These are phyloP conservation scores for Halocynthia roretzi DNA, from an alignment of 23 tunicate genomes.

Conservation along the genomic window DNA sequence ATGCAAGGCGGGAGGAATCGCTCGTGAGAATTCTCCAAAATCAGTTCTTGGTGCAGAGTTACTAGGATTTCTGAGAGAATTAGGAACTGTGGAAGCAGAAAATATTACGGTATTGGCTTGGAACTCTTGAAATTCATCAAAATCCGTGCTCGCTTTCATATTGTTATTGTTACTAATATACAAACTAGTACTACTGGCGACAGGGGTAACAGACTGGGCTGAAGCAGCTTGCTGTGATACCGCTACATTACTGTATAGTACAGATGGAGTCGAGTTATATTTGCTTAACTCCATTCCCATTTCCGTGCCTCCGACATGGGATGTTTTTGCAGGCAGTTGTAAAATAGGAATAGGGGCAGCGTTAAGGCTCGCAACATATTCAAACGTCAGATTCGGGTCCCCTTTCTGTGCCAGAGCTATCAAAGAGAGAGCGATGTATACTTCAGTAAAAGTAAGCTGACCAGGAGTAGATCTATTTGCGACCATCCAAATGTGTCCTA, in stretches of 20 bases:
- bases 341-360: slow-evolving; percentile 10
- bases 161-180: neutral
- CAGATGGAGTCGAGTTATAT: neutral
- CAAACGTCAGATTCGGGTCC: slow-evolving; percentile 19
- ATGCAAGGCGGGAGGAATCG: neutral
- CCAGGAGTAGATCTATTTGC: slow-evolving; percentile 69
- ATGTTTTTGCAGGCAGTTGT: neutral
- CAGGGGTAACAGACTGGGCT: neutral
- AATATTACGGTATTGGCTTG: neutral
- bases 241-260: neutral
- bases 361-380: slow-evolving; percentile 13
- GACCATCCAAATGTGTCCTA: slow-evolving; percentile 67
- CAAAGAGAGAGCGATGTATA: slow-evolving; percentile 51
- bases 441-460: slow-evolving; percentile 48
- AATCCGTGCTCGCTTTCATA: no score
- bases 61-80: neutral
- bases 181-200: neutral
- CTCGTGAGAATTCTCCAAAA: neutral
- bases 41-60: neutral
- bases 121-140: slow-evolving; percentile 32
- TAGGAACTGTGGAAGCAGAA: neutral
- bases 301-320: neutral
- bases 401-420: slow-evolving; percentile 69
- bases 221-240: neutral
- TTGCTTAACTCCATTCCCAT: neutral